Percentiles rank a stretch among this genome's conserved stretches.
These are phyloP conservation scores for Helobdella robusta DNA, from an alignment of 2,888 invertebrate species.

Conservation along the genomic window DNA sequence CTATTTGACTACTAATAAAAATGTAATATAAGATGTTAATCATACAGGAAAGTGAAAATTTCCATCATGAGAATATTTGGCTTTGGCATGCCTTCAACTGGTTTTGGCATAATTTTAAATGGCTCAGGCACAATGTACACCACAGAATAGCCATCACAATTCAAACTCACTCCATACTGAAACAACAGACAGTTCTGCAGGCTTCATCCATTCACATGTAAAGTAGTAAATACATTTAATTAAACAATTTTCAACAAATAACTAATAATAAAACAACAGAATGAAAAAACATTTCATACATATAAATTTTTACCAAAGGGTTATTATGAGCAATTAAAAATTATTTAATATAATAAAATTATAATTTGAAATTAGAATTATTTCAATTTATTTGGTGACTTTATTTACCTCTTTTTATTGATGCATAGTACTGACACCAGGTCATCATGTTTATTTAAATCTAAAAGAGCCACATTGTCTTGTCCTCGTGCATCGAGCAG, in stretches of 20 bases:
- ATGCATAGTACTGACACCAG: slow-evolving; percentile 2
- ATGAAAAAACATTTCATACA: too few relatives aligned
- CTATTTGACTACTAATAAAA: background rate
- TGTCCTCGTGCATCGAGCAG: background rate
- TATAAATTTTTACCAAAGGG: background rate
- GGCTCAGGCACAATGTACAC: slow-evolving; percentile 3
- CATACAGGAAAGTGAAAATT: slow-evolving; percentile 2
- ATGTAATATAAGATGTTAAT: background rate
- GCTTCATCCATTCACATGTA: too few relatives aligned
- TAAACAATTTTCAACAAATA: too few relatives aligned
- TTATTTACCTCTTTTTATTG: background rate
- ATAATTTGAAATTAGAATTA: background rate
- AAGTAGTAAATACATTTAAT: too few relatives aligned
- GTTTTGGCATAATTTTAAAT: background rate
- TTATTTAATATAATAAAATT: background rate
- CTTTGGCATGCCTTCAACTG: slow-evolving; percentile 1
- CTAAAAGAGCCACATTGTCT: too few relatives aligned
- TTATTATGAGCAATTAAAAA: background rate
- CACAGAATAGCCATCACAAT: background rate
- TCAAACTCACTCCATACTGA: background rate
- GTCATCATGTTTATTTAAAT: slow-evolving; percentile 5
- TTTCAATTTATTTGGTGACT: too few relatives aligned
- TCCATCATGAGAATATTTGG: background rate
- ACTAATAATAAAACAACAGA: too few relatives aligned
- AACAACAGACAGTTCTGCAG: background rate